Evolutionary conservation across 2,113 vertebrate genomes (phyloP), one percentile per base, ranked within the genome.

Genomic region (Serilophus lunatus): DNA sequence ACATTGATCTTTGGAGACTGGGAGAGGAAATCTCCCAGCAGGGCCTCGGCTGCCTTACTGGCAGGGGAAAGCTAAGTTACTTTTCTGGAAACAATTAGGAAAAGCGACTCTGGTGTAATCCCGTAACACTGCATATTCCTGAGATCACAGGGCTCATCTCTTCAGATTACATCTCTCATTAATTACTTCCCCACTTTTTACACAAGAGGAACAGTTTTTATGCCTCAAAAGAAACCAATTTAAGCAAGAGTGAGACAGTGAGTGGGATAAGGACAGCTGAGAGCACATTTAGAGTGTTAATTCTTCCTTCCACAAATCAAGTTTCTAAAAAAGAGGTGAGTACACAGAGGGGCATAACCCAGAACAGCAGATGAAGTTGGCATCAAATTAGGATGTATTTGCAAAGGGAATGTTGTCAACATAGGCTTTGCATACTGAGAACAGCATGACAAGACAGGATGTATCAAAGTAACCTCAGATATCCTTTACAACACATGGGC

Each of bases 31-130:
- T 91, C 66, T 76, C 92, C 77, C 59, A 87, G 50, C 89, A 88
- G 64, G 51, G 49, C 78, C 83, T 86, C 77, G 75, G 81, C 71
- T 83, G 85, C 71, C 23, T 95, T 92, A 93, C 65, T 82, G 94
- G 87, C 88, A 96, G 86, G n/a, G 11, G 42, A 92, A 76, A 83
- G 79, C 56, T 6, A 69, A 85, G 60, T 86, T 64, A 83, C 64
- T 92, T 90, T 91, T 94, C 93, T 83, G 64, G 92, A 93, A 97
- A 90, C 61, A 88, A 94, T 93, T 80, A 95, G 29, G 45, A 91
- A 60, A 95, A 87, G 54, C 1, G 12, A 63, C 66, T 82, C 16
- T 33, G 69, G 53, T 20, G 13, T 56, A 82, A 86, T 86, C 50
- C 75, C 1, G 0, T 80, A 90, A 90, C 36, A 86, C 20, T 3